Evolutionary conservation across 92 coral and sea anemone species (phyloP).

Genomic region (Epizoanthus illoricatus): DNA sequence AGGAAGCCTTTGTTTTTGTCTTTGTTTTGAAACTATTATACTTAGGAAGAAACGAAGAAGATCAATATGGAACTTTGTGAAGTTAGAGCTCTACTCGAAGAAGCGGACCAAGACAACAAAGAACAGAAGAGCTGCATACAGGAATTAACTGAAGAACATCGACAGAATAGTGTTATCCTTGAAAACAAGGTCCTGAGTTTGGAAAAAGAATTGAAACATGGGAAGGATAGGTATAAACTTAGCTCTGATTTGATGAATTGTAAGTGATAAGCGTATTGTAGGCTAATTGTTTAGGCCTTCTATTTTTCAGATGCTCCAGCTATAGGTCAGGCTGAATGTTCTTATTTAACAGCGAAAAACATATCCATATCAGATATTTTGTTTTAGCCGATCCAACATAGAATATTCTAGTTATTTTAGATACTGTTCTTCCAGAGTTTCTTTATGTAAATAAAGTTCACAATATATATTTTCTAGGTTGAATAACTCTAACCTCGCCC

Average conservation of each 20-base stretch:
- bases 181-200: conserved; percentile 63
- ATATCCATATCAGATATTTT: no score
- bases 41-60: conserved; percentile 76
- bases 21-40: no score
- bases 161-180: conserved; percentile 44
- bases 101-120: conserved; percentile 50
- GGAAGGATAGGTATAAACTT: conserved; percentile 58
- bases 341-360: no score
- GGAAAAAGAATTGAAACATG: conserved; percentile 48
- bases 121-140: conserved; percentile 50
- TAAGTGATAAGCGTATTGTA: no score
- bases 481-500: conserved; percentile 29
- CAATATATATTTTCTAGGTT: conserved; percentile 26
- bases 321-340: no score
- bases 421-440: no score
- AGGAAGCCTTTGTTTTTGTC: no score
- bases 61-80: conserved; percentile 50
- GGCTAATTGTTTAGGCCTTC: no score
- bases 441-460: background rate
- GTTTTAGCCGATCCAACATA: no score
- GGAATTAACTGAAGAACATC: conserved; percentile 60
- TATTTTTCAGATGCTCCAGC: no score
- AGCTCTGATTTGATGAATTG: background rate
- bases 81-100: conserved; percentile 48
- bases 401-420: no score